Evolutionary conservation across 2,113 vertebrate genomes (phyloP).

Genomic region (Seriola rivoliana): DNA sequence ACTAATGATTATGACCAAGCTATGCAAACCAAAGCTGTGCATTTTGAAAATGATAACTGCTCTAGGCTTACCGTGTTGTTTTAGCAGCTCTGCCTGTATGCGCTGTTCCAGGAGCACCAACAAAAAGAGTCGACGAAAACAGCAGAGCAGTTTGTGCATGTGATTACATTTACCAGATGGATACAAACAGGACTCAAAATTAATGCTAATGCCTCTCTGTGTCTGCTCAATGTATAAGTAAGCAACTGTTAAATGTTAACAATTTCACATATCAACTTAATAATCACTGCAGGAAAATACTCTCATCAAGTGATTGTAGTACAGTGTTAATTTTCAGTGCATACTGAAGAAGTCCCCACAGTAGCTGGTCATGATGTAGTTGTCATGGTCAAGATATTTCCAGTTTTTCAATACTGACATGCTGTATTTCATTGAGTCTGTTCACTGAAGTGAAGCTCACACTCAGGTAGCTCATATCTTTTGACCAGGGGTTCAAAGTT

Average conservation of each 20-base stretch:
- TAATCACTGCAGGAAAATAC: background rate
- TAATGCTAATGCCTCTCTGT: background rate
- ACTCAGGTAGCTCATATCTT: conserved; percentile 23
- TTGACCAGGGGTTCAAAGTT: conserved; percentile 50
- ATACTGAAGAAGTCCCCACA: background rate
- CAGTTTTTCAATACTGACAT: conserved; percentile 27
- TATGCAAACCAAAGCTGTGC: no score
- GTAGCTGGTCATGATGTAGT: background rate
- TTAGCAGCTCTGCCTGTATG: no score
- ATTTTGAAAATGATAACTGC: no score
- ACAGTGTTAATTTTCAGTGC: background rate
- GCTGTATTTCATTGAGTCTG: conserved; percentile 52
- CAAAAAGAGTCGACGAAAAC: background rate
- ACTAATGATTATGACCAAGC: no score
- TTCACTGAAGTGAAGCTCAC: conserved; percentile 52
- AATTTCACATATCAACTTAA: background rate
- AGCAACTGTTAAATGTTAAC: background rate
- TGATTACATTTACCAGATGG: background rate
- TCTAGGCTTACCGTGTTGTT: no score
- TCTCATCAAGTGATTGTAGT: background rate
- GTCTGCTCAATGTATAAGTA: background rate
- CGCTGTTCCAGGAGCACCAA: background rate
- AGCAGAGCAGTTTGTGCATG: background rate
- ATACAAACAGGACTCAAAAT: no score
- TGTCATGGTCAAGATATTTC: background rate